phyloP scores from a whole-genome alignment of 2,797 vertebrate species.

The Liasis olivaceus region DNA sequence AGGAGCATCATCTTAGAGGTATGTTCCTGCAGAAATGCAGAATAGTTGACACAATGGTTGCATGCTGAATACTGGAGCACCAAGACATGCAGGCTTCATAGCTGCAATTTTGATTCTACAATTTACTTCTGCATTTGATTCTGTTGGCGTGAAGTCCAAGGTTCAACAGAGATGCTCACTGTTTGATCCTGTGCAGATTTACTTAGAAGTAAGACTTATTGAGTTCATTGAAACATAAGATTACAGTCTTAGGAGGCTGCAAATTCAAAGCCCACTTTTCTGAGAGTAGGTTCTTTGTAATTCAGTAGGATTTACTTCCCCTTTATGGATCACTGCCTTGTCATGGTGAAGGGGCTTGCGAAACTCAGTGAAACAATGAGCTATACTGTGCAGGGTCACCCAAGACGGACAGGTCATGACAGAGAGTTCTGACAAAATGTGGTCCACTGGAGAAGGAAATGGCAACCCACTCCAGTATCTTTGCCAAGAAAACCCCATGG shows the following conservation, averaged over 20 bases:
- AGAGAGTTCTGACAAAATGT: no score
- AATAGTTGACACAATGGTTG: background rate
- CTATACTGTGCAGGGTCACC: no score
- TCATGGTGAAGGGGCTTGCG: no score
- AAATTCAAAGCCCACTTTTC: background rate
- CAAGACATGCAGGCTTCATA: background rate
- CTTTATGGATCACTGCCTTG: no score
- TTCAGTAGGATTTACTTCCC: no score
- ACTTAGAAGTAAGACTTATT: background rate
- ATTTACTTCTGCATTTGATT: background rate
- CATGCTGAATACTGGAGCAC: background rate
- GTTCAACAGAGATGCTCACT: slow-evolving; percentile 28
- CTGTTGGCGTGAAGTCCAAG: background rate
- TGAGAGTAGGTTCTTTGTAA: background rate
- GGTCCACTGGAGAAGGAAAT: no score
- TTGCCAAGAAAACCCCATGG: no score
- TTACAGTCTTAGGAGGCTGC: background rate
- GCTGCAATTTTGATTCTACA: background rate
- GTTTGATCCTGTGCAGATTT: background rate
- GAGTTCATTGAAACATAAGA: background rate
- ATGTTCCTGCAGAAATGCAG: background rate
- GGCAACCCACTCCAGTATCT: no score
- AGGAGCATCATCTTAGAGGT: background rate
- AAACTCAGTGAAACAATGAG: no score
- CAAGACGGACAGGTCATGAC: no score